Evolutionary conservation across 2,797 vertebrate species (phyloP), one percentile per base, ranked within the genome.

Genomic region (Cyprinella venusta): DNA sequence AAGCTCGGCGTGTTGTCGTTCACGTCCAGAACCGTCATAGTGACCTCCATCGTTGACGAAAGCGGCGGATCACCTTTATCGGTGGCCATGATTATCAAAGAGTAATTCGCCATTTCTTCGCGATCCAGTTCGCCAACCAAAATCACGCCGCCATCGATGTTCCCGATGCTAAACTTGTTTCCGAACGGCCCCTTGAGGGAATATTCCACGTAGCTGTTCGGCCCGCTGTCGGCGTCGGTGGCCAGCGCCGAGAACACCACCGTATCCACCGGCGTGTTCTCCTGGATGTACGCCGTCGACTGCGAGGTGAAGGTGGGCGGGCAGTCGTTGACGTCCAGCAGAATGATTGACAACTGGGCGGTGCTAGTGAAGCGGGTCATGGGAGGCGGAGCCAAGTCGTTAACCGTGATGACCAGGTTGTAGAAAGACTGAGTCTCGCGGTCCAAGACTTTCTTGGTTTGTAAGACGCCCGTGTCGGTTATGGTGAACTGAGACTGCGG

Each of bases 141-240:
- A 83, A 93, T 89, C 76, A 99, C 95, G 4, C 96, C 95, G 0
- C 98, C 98, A 0, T 97, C 95, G 0, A 99, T 95, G 1, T 95
- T 97, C 0, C 96, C 96, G 0, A 99, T 95, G 88, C 93, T 95
- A 90, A 99, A 99, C 89, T 95, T 96, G 90, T 92, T 96, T 5
- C 94, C 95, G 0, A 87, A 92, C 0, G 94, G 92, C 15, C 94
- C 94, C 68, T 92, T 92, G 24, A 99, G 93, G 1, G 95, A 95
- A 88, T 99, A 99, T 81, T 99, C 97, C 1, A 99, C 95, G n/a
- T 99, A 99, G 90, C 97, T 98, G 91, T 99, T 99, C 1, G 97
- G 98, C 6, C 98, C 98, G 0, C 98, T 99, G 91, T 99, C 98
- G 0, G 96, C 94, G 19, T 99, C 98, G 0, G 88, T 89, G 0